A percentile compares a stretch with the other conserved stretches of the same genome.
Evolutionary conservation across 2,113 vertebrate genomes (phyloP).

Genomic region (Alaudala cheleensis): DNA sequence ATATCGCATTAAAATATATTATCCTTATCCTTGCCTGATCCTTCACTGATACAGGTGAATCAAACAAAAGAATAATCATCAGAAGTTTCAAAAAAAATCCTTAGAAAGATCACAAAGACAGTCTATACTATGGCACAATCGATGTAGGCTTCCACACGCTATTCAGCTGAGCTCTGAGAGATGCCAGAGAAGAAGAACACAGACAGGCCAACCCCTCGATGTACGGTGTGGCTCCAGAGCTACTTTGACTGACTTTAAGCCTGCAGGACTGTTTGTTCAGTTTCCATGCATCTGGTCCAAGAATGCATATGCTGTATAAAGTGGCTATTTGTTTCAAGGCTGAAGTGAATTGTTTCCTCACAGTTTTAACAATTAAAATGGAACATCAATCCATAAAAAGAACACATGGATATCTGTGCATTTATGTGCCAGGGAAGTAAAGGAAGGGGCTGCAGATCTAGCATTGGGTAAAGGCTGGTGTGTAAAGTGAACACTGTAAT

Average conservation of each 20-base stretch:
- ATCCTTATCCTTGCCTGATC: constrained; percentile 64
- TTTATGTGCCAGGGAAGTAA: constrained; percentile 69
- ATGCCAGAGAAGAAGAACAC: background rate
- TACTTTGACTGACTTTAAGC: background rate
- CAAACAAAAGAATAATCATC: constrained; percentile 62
- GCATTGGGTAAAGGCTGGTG: constrained; percentile 66
- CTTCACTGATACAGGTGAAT: constrained; percentile 70
- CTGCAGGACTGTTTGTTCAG: constrained; percentile 48
- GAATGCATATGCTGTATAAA: constrained; percentile 50
- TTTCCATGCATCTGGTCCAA: constrained; percentile 48
- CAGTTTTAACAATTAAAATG: constrained; percentile 73
- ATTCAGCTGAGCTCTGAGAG: background rate
- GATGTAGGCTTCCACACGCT: constrained; percentile 38
- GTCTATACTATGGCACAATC: constrained; percentile 57
- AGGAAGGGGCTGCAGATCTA: constrained; percentile 58
- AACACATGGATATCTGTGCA: constrained; percentile 55
- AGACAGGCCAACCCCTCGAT: background rate
- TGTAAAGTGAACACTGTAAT: constrained; percentile 79
- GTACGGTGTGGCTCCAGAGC: background rate
- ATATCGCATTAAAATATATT: constrained; percentile 63
- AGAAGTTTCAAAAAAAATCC: constrained; percentile 43
- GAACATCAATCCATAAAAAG: constrained; percentile 48
- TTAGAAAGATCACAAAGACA: constrained; percentile 55
- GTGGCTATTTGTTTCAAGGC: constrained; percentile 75
- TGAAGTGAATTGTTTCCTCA: constrained; percentile 76